Evolutionary conservation across 2,888 invertebrate genomes (phyloP), one percentile per base, ranked within the genome.

Genomic region (Cephus rjabovi): DNA sequence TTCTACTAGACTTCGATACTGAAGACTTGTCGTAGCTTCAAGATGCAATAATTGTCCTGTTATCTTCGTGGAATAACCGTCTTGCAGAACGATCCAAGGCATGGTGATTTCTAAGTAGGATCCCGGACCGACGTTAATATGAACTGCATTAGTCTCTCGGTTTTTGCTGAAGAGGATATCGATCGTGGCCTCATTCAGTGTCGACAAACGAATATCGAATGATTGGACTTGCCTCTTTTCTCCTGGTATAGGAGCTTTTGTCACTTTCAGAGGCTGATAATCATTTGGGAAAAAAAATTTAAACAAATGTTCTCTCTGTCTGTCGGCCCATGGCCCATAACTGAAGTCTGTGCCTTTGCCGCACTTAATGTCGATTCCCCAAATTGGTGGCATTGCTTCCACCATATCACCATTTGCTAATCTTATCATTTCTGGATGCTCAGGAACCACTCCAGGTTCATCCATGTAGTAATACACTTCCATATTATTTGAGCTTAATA

Each of bases 311-410:
- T 98, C 98, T 82, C 99, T 94, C 91, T 99, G 99, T 76, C 98
- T 94, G 90, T 99, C 99, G 4, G 99, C 99, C 99, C 99, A 99
- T 0, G 99, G 99, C 0, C 99, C 99, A 89, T 99, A 99, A 91
- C 98, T 98, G 87, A 99, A 97, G 89, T 98, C 97, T 3, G 97
- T 97, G 0, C 94, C 98, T 92, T 98, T 98, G 0, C 98, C 97
- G 90, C 98, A 97, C 91, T 98, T 98, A 77, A 98, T 96, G 90
- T 98, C 98, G 23, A 98, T 95, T 11, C 98, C 98, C 97, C 98
- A 98, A 85, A 98, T 97, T 0, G 98, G 98, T 12, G 98, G 97
- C 77, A 97, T 97, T 4, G 97, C 97, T 90, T 97, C 97, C 0
- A 98, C 97, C 79, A 97, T 95, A 90, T 98, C 98, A 1, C 98